Percentiles rank a stretch among this genome's conserved stretches.
These are phyloP conservation scores for Anolis apletophallus DNA, from an alignment of 2,797 vertebrate species.

Conservation along the genomic window DNA sequence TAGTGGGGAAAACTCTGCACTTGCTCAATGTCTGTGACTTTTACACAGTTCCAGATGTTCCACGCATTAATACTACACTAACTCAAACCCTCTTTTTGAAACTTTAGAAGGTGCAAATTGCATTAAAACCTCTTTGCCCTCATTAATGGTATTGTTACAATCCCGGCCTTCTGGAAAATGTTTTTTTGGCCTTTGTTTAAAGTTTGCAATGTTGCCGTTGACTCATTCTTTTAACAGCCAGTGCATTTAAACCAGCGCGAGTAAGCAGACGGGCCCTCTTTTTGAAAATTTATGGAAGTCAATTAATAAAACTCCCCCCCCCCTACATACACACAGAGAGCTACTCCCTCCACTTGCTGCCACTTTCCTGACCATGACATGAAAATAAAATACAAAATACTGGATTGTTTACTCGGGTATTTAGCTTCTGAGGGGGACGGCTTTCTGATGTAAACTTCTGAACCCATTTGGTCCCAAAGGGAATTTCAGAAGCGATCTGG, in stretches of 20 bases:
- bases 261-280: slow-evolving; percentile 81
- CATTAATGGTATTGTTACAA: slow-evolving; percentile 86
- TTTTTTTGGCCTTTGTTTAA: slow-evolving; percentile 85
- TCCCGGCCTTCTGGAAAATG: slow-evolving; percentile 83
- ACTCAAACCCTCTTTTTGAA: slow-evolving; percentile 85
- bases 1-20: slow-evolving; percentile 80
- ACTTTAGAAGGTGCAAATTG: slow-evolving; percentile 87
- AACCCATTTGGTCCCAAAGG: not conserved
- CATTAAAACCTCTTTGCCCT: slow-evolving; percentile 86
- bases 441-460: not conserved
- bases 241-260: slow-evolving; percentile 79
- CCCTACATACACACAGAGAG: not conserved
- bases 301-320: slow-evolving; percentile 74
- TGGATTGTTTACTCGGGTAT: slow-evolving; percentile 46
- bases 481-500: not conserved
- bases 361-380: slow-evolving; percentile 43
- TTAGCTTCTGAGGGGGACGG: not conserved
- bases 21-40: slow-evolving; percentile 82
- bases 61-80: slow-evolving; percentile 83
- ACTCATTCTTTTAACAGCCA: slow-evolving; percentile 82
- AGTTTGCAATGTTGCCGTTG: slow-evolving; percentile 83
- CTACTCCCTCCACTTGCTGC: not conserved
- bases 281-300: slow-evolving; percentile 75
- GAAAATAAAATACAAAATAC: slow-evolving; percentile 29
- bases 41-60: slow-evolving; percentile 87